Evolutionary conservation across 2,113 vertebrate genomes (phyloP), one percentile per base, ranked within the genome.

Genomic region (Meleagris gallopavo): DNA sequence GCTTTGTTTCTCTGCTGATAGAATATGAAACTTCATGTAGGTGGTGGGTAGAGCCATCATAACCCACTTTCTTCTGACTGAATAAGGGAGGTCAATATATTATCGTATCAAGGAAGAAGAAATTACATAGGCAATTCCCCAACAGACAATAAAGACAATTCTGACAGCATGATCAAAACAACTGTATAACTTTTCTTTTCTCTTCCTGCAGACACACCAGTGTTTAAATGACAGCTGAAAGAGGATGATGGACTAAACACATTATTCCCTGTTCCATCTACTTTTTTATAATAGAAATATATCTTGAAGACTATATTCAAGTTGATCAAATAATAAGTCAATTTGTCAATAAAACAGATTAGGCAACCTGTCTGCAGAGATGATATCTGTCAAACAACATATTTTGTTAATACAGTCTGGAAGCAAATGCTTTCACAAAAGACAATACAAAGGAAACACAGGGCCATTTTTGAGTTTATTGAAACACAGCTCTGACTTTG

Each of bases 201-300:
- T 97, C 93, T 97, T 93, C 96, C 95, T 92, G 48, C 88, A 95
- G 94, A 89, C 90, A 94, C 91, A 96, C 96, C 92, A 82, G 88
- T 90, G 92, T 96, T 96, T 97, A 98, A 98, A 93, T 98, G 98
- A 98, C 98, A 98, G 97, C 90, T 97, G 97, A 97, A 97, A 89
- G 86, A 95, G 77, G 92, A 89, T 97, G 98, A 98, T 92, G 97
- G 97, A 97, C 97, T 97, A 96, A 96, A 96, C 87, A 86, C 92
- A 96, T 98, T 98, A 96, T 98, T 98, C 95, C 95, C 71, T 73
- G 65, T 96, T 94, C 95, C 62, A 93, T 95, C 97, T 73, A 95
- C 79, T 87, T 93, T 94, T 95, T 94, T 81, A 83, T 92, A 90
- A 97, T 88, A 96, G 90, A 97, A 96, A 93, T 84, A 77, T 96